Evolutionary conservation across 2,797 vertebrate genomes (phyloP).

Genomic region (Danio albolineatus): DNA sequence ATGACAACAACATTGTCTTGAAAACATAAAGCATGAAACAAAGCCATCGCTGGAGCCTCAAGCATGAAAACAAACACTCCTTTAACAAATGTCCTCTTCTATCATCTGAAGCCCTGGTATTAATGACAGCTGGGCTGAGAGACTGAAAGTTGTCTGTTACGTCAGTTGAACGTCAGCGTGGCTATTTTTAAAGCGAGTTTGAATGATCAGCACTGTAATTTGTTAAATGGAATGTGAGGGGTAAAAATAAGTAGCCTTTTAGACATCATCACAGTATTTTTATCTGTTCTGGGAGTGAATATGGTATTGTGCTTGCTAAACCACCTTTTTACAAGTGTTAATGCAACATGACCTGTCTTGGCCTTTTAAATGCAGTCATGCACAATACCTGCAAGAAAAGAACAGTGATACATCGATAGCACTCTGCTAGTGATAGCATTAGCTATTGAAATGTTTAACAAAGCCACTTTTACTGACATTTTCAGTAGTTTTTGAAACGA

Average conservation of each 20-base stretch:
- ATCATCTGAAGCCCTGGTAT: constrained; percentile 15
- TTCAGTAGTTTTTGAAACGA: no score
- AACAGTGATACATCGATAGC: background rate
- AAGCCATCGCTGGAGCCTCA: background rate
- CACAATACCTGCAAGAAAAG: background rate
- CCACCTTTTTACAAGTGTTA: background rate
- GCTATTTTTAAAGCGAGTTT: constrained; percentile 65
- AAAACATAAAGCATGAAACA: background rate
- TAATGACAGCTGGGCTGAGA: constrained; percentile 49
- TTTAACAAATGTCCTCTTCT: constrained; percentile 16
- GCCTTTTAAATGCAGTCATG: background rate
- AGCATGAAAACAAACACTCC: constrained; percentile 14
- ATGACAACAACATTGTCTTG: background rate
- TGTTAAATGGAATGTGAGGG: constrained; percentile 19
- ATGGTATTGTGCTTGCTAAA: background rate
- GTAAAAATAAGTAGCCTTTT: constrained; percentile 55
- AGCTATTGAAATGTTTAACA: no score
- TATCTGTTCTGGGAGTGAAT: constrained; percentile 37
- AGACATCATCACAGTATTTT: constrained; percentile 12
- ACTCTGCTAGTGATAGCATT: background rate
- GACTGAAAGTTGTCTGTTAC: constrained; percentile 48
- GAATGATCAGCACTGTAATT: constrained; percentile 26
- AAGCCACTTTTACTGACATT: no score
- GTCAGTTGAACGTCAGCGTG: constrained; percentile 45
- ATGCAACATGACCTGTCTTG: background rate